Evolutionary conservation across 2,113 vertebrate genomes (phyloP).

Genomic region (Plestiodon gilberti): DNA sequence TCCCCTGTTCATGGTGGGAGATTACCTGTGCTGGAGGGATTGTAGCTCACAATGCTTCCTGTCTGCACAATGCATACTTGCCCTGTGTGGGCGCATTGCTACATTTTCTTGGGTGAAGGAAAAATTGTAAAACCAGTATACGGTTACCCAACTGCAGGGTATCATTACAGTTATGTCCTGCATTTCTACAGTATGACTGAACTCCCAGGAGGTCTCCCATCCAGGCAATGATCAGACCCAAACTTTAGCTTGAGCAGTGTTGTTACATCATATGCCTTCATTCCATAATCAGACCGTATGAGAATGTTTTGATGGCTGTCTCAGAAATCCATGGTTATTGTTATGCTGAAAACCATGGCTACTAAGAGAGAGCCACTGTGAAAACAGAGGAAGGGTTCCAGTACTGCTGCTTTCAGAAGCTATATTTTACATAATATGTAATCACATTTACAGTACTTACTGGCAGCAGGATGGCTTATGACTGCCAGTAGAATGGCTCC

Average conservation of each 20-base stretch:
- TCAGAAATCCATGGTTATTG: conserved; percentile 6
- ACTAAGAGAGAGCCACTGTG: conserved; percentile 38
- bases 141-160: not conserved
- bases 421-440: conserved; percentile 22
- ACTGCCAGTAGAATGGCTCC: not conserved
- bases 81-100: not conserved
- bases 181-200: not conserved
- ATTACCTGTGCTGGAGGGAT: not conserved
- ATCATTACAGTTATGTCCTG: not conserved
- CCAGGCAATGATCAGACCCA: not conserved
- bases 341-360: conserved; percentile 12
- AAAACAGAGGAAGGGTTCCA: not conserved
- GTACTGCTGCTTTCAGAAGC: not conserved
- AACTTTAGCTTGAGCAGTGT: not conserved
- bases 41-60: not conserved
- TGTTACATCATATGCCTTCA: not conserved
- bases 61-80: not conserved
- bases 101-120: not conserved
- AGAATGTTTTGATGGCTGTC: conserved; percentile 29
- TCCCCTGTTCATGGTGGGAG: not conserved
- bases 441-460: not conserved
- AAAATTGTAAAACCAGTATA: not conserved
- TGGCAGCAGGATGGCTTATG: not conserved
- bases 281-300: not conserved
- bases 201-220: not conserved